Conservation (phyloP, 2,888 invertebrate species). For the Himalopsyche tibetana region DNA sequence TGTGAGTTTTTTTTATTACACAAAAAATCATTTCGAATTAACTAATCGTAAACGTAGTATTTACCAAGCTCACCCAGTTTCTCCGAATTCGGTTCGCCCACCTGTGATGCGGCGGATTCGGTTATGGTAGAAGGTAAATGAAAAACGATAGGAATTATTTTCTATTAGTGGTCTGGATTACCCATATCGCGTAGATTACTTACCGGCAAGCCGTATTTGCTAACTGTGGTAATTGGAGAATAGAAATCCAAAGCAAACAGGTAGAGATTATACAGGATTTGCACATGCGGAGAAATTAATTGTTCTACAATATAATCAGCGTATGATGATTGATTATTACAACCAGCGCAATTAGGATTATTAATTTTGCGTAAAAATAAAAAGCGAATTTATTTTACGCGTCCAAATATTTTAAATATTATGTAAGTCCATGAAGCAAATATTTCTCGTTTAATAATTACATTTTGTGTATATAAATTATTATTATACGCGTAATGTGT, state of each 20-base stretch:
- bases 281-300: background rate
- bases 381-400: no score
- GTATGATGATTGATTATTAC: no score
- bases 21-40: no score
- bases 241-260: background rate
- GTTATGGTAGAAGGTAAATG: constrained; percentile 60
- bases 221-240: constrained; percentile 54
- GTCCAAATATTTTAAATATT: no score
- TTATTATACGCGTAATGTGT: no score
- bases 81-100: constrained; percentile 48
- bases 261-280: background rate
- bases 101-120: constrained; percentile 53
- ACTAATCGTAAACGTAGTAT: background rate
- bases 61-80: constrained; percentile 24
- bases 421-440: no score
- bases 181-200: constrained; percentile 53
- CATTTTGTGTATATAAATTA: no score
- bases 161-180: constrained; percentile 63
- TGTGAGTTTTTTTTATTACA: no score
- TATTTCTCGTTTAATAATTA: no score
- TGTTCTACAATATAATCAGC: background rate
- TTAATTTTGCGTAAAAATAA: no score
- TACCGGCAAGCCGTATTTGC: constrained; percentile 35
- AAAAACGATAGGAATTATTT: constrained; percentile 65
- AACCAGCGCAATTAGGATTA: no score